Evolutionary conservation across 2,888 invertebrate species (phyloP).

Genomic region (Zonitis immaculata): DNA sequence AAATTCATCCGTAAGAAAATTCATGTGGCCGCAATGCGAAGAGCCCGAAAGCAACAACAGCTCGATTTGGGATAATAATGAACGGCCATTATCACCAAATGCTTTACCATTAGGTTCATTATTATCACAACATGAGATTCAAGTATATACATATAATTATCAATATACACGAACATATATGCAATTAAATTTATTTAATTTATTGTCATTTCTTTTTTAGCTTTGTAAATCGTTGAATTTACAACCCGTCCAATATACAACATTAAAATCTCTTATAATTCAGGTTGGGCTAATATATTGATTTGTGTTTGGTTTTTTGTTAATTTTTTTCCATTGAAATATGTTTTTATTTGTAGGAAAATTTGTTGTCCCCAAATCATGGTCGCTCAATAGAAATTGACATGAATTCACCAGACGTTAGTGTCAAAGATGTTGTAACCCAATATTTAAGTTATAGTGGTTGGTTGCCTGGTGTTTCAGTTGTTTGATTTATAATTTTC

Average conservation of each 20-base stretch:
- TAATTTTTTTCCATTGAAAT: conserved; percentile 7
- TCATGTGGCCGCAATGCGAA: conserved; percentile 67
- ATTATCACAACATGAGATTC: conserved; percentile 63
- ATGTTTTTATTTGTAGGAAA: conserved; percentile 38
- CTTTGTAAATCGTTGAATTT: conserved; percentile 73
- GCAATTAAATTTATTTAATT: conserved; percentile 2
- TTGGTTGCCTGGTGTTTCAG: conserved; percentile 41
- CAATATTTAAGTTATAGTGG: conserved; percentile 42
- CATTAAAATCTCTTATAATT: conserved; percentile 80
- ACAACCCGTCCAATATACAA: conserved; percentile 82
- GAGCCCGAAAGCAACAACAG: conserved; percentile 57
- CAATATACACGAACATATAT: no score
- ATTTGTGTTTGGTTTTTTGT: no score
- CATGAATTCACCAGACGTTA: conserved; percentile 28
- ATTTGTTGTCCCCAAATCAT: conserved; percentile 35
- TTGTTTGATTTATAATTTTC: conserved; percentile 27
- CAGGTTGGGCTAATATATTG: no score
- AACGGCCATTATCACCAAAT: conserved; percentile 18
- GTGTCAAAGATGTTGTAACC: conserved; percentile 40
- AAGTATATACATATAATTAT: conserved; percentile 49
- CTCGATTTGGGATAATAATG: conserved; percentile 36
- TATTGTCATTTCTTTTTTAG: conserved; percentile 48
- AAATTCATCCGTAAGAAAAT: conserved; percentile 85
- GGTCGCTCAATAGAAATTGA: conserved; percentile 27
- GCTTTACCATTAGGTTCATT: conserved; percentile 41